These are phyloP conservation scores for Oopsacas minuta DNA, from an alignment of 37 sponge, comb jelly and placozoan species.

Conservation along the genomic window DNA sequence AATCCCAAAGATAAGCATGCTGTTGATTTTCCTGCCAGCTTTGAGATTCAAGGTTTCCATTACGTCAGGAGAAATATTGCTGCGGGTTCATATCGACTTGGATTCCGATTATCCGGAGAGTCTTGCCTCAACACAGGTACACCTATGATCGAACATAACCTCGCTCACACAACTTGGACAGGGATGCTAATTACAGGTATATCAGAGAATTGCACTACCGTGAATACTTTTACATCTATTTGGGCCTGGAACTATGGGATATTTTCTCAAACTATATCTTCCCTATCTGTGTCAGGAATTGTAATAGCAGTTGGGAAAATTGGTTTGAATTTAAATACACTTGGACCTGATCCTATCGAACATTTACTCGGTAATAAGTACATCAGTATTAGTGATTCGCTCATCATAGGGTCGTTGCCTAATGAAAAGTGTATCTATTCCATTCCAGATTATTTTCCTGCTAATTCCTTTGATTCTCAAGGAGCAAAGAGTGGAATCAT, in stretches of 20 bases:
- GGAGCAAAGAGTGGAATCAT: constrained; percentile 44
- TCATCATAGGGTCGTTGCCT: constrained; percentile 46
- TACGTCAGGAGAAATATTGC: constrained; percentile 49
- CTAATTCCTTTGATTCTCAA: neutral
- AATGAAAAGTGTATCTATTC: constrained; percentile 30
- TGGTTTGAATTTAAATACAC: constrained; percentile 60
- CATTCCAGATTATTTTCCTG: constrained; percentile 21
- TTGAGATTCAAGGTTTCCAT: constrained; percentile 53
- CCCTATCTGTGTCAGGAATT: constrained; percentile 35
- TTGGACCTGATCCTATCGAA: constrained; percentile 72
- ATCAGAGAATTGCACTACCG: constrained; percentile 42
- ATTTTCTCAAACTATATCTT: constrained; percentile 54
- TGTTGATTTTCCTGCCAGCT: constrained; percentile 75
- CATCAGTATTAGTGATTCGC: constrained; percentile 34
- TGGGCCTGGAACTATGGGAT: constrained; percentile 63
- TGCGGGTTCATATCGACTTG: constrained; percentile 47
- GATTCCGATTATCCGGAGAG: constrained; percentile 45
- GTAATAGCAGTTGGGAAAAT: constrained; percentile 51
- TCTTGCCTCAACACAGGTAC: constrained; percentile 24
- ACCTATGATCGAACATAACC: constrained; percentile 26
- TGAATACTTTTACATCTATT: constrained; percentile 44
- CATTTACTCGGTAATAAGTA: constrained; percentile 52
- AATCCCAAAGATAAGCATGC: constrained; percentile 60
- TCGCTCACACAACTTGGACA: constrained; percentile 51
- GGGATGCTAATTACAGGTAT: constrained; percentile 47